Evolutionary conservation across 2,113 vertebrate species (phyloP).

Genomic region (Balaeniceps rex): DNA sequence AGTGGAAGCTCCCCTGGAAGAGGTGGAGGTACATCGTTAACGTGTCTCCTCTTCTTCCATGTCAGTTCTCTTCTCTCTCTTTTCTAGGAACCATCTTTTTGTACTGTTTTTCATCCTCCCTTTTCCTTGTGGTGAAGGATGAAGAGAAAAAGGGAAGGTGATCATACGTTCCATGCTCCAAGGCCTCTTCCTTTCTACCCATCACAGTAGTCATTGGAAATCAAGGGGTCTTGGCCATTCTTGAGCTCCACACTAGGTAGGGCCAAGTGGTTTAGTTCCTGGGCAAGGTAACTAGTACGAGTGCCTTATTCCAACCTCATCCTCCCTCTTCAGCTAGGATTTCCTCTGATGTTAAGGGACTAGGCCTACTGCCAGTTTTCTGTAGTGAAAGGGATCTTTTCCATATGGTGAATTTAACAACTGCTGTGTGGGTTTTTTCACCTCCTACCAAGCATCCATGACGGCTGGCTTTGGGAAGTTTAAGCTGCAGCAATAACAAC

Average conservation of each 20-base stretch:
- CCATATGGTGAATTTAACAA: slow-evolving; percentile 64
- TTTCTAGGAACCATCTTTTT: neutral
- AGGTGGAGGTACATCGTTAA: neutral
- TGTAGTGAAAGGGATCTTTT: slow-evolving; percentile 50
- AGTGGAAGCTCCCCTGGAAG: neutral
- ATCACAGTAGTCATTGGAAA: neutral
- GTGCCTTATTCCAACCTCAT: neutral
- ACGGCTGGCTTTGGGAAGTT: slow-evolving; percentile 22
- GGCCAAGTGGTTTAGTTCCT: neutral
- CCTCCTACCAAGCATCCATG: slow-evolving; percentile 41
- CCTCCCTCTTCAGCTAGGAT: slow-evolving; percentile 15
- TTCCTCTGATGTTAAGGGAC: slow-evolving; percentile 30
- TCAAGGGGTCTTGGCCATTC: neutral
- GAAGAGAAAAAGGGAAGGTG: neutral
- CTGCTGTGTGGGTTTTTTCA: slow-evolving; percentile 58
- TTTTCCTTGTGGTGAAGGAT: neutral
- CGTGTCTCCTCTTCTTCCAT: neutral
- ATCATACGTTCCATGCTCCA: neutral
- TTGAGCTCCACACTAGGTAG: neutral
- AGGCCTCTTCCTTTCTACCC: neutral
- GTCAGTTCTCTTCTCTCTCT: neutral
- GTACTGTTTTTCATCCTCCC: neutral
- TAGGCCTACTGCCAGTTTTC: slow-evolving; percentile 43
- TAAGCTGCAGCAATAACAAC: slow-evolving; percentile 47
- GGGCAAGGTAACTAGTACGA: neutral